Percentiles rank a stretch among this genome's conserved stretches.
These are phyloP conservation scores for Calyptomena viridis DNA, from an alignment of 2,113 vertebrate genomes.

Conservation along the genomic window DNA sequence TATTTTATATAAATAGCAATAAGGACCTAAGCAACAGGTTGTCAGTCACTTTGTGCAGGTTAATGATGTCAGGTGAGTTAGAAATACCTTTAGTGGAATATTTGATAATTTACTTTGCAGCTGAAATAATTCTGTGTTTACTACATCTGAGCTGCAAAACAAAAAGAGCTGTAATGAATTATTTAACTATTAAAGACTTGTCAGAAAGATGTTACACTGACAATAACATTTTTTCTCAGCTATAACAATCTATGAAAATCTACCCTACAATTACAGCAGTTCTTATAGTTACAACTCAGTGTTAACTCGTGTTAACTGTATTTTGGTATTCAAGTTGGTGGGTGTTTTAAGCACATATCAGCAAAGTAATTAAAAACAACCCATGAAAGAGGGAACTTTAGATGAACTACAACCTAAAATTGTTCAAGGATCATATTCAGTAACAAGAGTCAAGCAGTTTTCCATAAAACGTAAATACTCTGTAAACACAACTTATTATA, in stretches of 20 bases:
- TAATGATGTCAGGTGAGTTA: neutral
- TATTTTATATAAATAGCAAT: neutral
- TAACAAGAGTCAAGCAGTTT: neutral
- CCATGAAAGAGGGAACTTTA: neutral
- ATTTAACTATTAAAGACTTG: neutral
- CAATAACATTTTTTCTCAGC: neutral
- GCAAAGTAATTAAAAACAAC: neutral
- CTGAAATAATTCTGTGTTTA: slow-evolving; percentile 20
- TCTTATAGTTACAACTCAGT: neutral
- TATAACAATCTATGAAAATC: neutral
- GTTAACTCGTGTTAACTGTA: neutral
- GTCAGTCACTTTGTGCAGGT: neutral
- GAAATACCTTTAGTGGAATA: neutral
- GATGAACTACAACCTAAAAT: neutral
- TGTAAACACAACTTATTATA: neutral
- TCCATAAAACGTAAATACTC: neutral
- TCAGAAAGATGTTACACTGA: neutral
- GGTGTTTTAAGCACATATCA: neutral
- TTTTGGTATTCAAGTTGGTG: neutral
- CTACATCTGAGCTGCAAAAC: neutral
- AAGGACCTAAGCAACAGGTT: neutral
- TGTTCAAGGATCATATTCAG: neutral
- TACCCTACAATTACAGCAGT: neutral
- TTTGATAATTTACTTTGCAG: neutral
- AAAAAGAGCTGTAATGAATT: neutral